Conservation (phyloP, 2,888 invertebrate species). For the Ceraclea dissimilis region DNA sequence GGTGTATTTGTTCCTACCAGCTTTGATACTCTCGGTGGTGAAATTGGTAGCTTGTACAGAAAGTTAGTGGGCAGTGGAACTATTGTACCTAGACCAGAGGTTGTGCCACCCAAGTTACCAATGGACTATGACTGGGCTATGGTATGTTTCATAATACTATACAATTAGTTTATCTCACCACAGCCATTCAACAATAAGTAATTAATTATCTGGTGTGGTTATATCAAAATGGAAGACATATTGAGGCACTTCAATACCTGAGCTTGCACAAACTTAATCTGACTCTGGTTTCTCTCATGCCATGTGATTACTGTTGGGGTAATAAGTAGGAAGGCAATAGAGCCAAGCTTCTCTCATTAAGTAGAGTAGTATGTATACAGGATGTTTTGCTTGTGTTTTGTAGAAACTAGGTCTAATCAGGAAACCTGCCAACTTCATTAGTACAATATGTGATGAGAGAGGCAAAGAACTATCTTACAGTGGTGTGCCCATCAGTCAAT, state of each 20-base stretch:
- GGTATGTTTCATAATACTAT: too few relatives aligned
- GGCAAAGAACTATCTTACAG: constrained; percentile 96
- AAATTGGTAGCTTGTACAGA: constrained; percentile 66
- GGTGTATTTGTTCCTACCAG: constrained; percentile 89
- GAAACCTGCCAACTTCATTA: constrained; percentile 99
- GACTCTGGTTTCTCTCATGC: too few relatives aligned
- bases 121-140: constrained; percentile 99
- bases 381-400: too few relatives aligned
- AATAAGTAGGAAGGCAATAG: too few relatives aligned
- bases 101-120: constrained; percentile 98
- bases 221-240: too few relatives aligned
- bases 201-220: too few relatives aligned
- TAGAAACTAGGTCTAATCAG: constrained; percentile 94
- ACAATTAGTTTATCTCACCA: constrained; percentile 30
- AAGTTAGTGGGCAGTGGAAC: constrained; percentile 72
- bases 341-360: too few relatives aligned
- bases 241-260: too few relatives aligned
- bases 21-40: constrained; percentile 84
- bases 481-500: constrained; percentile 82
- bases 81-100: constrained; percentile 82
- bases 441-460: constrained; percentile 97
- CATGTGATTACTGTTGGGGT: too few relatives aligned
- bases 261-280: too few relatives aligned
- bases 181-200: too few relatives aligned
- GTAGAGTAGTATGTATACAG: too few relatives aligned